Evolutionary conservation across 2,888 invertebrate genomes (phyloP).

Genomic region (Vanessa cardui): DNA sequence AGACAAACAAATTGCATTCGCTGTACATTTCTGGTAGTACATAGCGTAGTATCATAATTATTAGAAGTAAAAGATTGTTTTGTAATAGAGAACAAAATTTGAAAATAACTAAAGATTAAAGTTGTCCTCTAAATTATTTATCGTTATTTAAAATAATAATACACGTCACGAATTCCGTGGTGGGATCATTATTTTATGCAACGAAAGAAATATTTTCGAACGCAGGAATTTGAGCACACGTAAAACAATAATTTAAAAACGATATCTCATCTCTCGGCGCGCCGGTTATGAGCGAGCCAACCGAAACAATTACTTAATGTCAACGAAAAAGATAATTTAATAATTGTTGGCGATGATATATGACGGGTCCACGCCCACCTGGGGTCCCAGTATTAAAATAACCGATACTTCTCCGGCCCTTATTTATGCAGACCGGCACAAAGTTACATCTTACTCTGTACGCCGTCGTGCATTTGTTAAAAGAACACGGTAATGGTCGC

Average conservation of each 20-base stretch:
- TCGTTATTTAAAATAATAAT: constrained; percentile 9
- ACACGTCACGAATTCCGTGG: constrained; percentile 7
- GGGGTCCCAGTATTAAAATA: constrained; percentile 76
- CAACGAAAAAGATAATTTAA: constrained; percentile 82
- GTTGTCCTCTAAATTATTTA: background rate
- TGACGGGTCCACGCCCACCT: constrained; percentile 75
- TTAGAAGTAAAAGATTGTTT: too few species aligned
- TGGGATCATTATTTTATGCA: constrained; percentile 39
- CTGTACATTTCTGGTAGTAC: too few species aligned
- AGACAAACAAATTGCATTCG: too few species aligned
- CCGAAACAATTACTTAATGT: constrained; percentile 82
- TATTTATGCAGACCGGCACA: constrained; percentile 77
- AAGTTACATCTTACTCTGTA: constrained; percentile 79
- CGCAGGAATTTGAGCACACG: constrained; percentile 60
- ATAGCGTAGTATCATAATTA: too few species aligned
- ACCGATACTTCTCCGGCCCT: constrained; percentile 68
- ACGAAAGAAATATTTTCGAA: constrained; percentile 52
- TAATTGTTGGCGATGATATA: constrained; percentile 80
- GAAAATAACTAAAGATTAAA: background rate
- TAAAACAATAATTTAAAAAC: constrained; percentile 65
- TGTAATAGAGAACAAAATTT: too few species aligned
- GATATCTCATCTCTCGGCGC: constrained; percentile 65
- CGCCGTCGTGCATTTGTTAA: constrained; percentile 78
- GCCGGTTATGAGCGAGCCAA: constrained; percentile 64
- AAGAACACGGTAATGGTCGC: constrained; percentile 80